A percentile compares a stretch with the other conserved stretches of the same genome.
Conservation (phyloP, 2,797 vertebrate genomes). For the Acomys russatus region DNA sequence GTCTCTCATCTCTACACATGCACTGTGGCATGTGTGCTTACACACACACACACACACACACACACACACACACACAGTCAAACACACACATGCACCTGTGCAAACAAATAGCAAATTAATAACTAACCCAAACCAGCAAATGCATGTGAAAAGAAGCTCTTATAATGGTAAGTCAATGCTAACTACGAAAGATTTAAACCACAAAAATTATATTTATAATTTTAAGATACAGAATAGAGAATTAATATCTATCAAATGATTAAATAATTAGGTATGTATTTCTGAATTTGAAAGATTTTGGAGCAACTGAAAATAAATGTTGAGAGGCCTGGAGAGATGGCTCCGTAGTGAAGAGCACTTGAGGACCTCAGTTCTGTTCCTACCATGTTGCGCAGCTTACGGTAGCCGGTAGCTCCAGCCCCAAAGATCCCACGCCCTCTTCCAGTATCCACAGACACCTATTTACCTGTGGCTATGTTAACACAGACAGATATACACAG, state of each 20-base stretch:
- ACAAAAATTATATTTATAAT: background rate
- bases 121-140: conserved; percentile 46
- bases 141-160: conserved; percentile 13
- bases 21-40: background rate
- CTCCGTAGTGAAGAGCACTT: background rate
- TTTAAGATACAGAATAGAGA: conserved; percentile 32
- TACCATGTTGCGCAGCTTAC: background rate
- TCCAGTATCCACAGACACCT: background rate
- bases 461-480: background rate
- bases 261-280: conserved; percentile 36
- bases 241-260: background rate
- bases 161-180: background rate
- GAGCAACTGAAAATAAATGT: background rate
- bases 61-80: background rate
- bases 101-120: background rate
- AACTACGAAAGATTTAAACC: background rate
- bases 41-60: background rate
- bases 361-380: background rate
- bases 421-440: background rate
- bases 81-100: background rate
- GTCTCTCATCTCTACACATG: background rate
- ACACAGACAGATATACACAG: background rate
- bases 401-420: background rate
- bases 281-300: background rate
- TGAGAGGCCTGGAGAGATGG: background rate